phyloP scores from a whole-genome alignment of 2,888 invertebrate genomes.

The Caenorhabditis doughertyi region DNA sequence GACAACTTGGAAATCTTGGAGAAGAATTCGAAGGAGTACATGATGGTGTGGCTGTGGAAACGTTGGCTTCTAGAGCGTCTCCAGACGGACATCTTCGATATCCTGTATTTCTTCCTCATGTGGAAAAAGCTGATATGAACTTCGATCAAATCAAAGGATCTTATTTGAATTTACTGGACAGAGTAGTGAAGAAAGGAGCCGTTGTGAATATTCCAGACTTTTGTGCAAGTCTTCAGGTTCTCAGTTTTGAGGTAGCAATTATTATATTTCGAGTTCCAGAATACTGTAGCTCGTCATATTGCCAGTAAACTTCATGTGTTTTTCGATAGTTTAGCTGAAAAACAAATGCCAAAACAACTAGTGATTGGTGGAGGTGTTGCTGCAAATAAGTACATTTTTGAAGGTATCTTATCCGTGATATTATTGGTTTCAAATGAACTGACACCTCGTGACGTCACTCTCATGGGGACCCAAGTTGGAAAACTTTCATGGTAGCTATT shows the following conservation, averaged over 20 bases:
- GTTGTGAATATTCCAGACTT: constrained; percentile 56
- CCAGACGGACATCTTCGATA: constrained; percentile 63
- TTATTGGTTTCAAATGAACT: too few relatives aligned
- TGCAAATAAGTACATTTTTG: constrained; percentile 73
- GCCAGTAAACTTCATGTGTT: constrained; percentile 63
- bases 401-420: constrained; percentile 62
- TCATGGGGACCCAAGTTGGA: too few relatives aligned
- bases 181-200: background rate
- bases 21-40: constrained; percentile 57
- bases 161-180: constrained; percentile 57
- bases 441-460: too few relatives aligned
- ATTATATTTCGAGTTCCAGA: constrained; percentile 37
- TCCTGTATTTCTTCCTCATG: constrained; percentile 45
- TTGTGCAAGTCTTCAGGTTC: constrained; percentile 64
- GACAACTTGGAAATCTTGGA: constrained; percentile 52
- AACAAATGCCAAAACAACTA: constrained; percentile 52
- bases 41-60: constrained; percentile 70
- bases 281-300: constrained; percentile 70
- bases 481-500: too few relatives aligned
- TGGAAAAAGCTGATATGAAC: constrained; percentile 67
- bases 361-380: constrained; percentile 81
- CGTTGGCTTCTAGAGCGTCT: constrained; percentile 62
- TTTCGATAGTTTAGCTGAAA: constrained; percentile 51
- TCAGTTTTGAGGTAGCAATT: too few relatives aligned
- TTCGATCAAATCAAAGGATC: constrained; percentile 72